These are phyloP conservation scores for Taxidea taxus DNA, from an alignment of 2,113 vertebrate species.

Conservation along the genomic window DNA sequence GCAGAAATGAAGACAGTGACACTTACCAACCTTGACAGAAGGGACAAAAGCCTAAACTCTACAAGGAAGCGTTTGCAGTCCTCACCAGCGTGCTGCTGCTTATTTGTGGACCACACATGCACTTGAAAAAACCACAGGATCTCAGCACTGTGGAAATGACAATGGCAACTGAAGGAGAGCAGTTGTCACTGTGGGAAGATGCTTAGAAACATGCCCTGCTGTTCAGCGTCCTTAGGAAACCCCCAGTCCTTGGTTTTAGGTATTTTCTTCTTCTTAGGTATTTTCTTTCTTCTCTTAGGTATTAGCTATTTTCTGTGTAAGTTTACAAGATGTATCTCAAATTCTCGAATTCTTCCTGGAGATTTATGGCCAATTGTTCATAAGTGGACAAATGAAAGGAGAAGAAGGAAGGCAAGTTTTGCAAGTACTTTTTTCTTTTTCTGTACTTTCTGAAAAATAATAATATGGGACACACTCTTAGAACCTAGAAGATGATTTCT, in stretches of 20 bases:
- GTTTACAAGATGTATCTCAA: neutral
- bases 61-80: neutral
- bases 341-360: neutral
- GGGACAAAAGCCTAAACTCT: slow-evolving; percentile 60
- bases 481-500: neutral
- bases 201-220: neutral
- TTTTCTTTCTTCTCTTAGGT: neutral
- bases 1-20: slow-evolving; percentile 69
- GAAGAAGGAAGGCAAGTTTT: neutral
- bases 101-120: neutral
- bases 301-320: neutral
- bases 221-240: neutral
- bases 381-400: neutral
- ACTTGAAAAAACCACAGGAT: slow-evolving; percentile 40
- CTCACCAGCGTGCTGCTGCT: neutral
- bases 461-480: neutral
- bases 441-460: neutral
- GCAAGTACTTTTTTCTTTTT: neutral
- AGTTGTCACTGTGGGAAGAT: neutral
- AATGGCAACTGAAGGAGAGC: slow-evolving; percentile 46
- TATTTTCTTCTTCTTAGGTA: neutral
- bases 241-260: neutral
- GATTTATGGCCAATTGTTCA: neutral
- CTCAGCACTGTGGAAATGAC: slow-evolving; percentile 59
- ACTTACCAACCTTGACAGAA: slow-evolving; percentile 67